phyloP scores from a whole-genome alignment of 2,797 vertebrate genomes.

The Oophaga sylvatica region DNA sequence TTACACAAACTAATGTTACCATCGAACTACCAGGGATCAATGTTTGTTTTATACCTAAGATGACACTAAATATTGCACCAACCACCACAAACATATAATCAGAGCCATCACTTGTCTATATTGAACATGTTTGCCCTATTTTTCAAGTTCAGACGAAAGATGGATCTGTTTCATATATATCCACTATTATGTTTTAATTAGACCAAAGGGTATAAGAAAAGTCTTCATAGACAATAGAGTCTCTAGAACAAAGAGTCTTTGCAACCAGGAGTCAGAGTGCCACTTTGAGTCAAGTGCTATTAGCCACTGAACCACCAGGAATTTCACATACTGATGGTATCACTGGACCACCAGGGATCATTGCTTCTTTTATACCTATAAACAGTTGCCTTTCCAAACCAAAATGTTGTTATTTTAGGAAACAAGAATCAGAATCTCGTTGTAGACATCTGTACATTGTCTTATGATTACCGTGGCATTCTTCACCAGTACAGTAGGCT shows the following conservation, averaged over 20 bases:
- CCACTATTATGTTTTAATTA: too few species aligned
- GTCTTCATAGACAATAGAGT: too few species aligned
- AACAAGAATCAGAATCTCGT: neutral
- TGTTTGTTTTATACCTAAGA: neutral
- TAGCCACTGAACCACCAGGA: neutral
- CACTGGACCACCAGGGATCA: neutral
- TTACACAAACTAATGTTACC: neutral
- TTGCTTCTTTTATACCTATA: neutral
- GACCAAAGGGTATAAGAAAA: too few species aligned
- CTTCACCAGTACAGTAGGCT: constrained; percentile 8
- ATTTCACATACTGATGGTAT: neutral
- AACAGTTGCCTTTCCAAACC: neutral
- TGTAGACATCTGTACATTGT: constrained; percentile 14
- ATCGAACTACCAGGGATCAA: neutral
- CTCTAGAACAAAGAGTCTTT: too few species aligned
- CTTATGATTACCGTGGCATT: neutral
- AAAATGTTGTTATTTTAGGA: neutral
- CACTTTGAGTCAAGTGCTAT: neutral
- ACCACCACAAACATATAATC: too few species aligned
- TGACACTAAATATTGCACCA: too few species aligned
- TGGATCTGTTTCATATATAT: too few species aligned
- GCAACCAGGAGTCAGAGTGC: too few species aligned
- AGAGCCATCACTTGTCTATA: too few species aligned
- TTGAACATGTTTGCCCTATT: too few species aligned
- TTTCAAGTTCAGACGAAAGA: too few species aligned